These are phyloP conservation scores for Pantherophis alleghaniensis DNA, from an alignment of 2,797 vertebrate genomes.

Conservation along the genomic window DNA sequence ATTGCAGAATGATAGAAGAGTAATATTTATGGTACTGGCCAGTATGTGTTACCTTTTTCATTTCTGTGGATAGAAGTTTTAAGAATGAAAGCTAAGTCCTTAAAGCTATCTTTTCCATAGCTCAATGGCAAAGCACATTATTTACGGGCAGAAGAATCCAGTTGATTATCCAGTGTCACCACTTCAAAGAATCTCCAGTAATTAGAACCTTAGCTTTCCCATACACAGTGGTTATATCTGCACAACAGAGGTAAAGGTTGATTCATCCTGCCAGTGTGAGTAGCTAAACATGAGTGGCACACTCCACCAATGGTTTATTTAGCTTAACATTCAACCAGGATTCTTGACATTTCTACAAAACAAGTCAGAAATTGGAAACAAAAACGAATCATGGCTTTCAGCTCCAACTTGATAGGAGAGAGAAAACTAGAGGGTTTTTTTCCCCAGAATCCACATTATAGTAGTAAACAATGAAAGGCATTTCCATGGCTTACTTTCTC, in stretches of 20 bases:
- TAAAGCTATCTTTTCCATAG: background rate
- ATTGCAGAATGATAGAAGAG: background rate
- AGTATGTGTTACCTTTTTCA: conserved; percentile 1
- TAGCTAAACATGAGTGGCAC: background rate
- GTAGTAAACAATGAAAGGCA: background rate
- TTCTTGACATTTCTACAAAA: background rate
- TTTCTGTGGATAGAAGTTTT: background rate
- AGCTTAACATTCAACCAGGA: background rate
- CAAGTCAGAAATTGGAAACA: background rate
- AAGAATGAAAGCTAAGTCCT: background rate
- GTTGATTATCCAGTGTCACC: background rate
- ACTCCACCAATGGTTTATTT: background rate
- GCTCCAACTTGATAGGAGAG: background rate
- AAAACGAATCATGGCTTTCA: background rate
- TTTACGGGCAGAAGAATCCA: background rate
- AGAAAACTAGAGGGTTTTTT: background rate
- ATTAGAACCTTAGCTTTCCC: background rate
- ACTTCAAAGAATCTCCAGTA: background rate
- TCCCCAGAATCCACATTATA: background rate
- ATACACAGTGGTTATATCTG: background rate
- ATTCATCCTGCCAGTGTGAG: background rate
- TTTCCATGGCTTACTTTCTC: background rate
- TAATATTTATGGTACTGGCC: background rate
- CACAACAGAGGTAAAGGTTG: background rate
- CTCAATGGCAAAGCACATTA: background rate